These are phyloP conservation scores for Tetranychus piercei DNA, from an alignment of 2,888 invertebrate genomes.

Conservation along the genomic window DNA sequence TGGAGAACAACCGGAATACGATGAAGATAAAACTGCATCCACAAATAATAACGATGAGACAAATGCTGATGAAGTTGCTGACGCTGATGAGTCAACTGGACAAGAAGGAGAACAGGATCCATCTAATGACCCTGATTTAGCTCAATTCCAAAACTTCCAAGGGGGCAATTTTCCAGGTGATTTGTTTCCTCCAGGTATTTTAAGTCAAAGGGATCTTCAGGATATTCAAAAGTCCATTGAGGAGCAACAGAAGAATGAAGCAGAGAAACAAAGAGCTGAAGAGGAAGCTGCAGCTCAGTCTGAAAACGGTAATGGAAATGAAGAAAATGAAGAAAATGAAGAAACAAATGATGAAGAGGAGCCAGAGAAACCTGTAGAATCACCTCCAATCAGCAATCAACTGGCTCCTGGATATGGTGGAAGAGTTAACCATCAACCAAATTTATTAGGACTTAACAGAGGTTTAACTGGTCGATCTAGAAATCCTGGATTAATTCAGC, in stretches of 20 bases:
- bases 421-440: background rate
- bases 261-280: background rate
- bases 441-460: background rate
- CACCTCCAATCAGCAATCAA: background rate
- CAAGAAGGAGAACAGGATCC: slow-evolving; percentile 2
- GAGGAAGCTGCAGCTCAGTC: background rate
- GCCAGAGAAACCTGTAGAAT: background rate
- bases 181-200: slow-evolving; percentile 17
- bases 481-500: background rate
- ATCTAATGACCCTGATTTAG: slow-evolving; percentile 14
- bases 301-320: background rate
- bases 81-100: background rate
- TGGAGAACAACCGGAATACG: background rate
- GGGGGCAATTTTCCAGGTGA: slow-evolving; percentile 13
- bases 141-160: slow-evolving; percentile 13
- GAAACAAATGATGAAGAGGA: background rate
- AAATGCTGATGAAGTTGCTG: background rate
- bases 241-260: background rate
- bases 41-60: background rate
- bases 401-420: background rate
- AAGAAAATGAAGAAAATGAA: background rate
- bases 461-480: background rate
- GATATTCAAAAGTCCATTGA: slow-evolving; percentile 11
- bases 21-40: background rate
- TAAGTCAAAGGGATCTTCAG: slow-evolving; percentile 10